Evolutionary conservation across 2,888 invertebrate species (phyloP), one percentile per base, ranked within the genome.

Genomic region (Lissonota sp.): DNA sequence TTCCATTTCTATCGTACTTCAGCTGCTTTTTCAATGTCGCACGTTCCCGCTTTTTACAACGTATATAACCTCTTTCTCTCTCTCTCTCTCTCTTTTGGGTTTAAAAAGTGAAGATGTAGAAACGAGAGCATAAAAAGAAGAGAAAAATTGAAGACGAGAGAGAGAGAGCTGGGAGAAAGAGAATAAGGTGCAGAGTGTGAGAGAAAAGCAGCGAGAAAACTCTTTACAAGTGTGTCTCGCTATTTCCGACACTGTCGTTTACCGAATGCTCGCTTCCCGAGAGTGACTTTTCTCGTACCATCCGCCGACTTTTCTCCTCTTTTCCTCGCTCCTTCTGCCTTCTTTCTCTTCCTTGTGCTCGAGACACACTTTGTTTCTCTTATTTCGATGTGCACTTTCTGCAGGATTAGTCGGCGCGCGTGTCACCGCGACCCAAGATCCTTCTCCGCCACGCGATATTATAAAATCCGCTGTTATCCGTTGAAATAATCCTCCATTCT

Each of bases 241-340:
- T 80, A 77, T 80, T 80, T 80, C 77, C 80, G 72, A 63, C 69
- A 64, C 78, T 79, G 74, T 78, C 80, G 71, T 74, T 76, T 75
- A 81, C 58, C 55, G 80, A 78, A 75, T 64, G 79, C 72, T 51
- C 64, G 64, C 71, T 44, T 79, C 49, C 77, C 58, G 78, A 79
- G 76, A 83, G 84, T 84, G 83, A 84, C 84, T 84, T 83, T 83
- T 69, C 82, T 78, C 26, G 84, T 83, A 77, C 26, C 73, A 46
- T 55, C 55, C 77, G 37, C 40, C 67, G 42, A 62, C 14, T 53
- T 60, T 51, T 46, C 44, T 37, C 26, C 57, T n/a, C 60, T 42
- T 5, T 55, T 60, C 26, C 46, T 64, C 12, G 6, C 58, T n/a
- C 7, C 26, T 8, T 7, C 12, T 49, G 4, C 70, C 39, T n/a